phyloP scores from a whole-genome alignment of 1,140 invertebrate genomes.

The Cyclargus thomasi region DNA sequence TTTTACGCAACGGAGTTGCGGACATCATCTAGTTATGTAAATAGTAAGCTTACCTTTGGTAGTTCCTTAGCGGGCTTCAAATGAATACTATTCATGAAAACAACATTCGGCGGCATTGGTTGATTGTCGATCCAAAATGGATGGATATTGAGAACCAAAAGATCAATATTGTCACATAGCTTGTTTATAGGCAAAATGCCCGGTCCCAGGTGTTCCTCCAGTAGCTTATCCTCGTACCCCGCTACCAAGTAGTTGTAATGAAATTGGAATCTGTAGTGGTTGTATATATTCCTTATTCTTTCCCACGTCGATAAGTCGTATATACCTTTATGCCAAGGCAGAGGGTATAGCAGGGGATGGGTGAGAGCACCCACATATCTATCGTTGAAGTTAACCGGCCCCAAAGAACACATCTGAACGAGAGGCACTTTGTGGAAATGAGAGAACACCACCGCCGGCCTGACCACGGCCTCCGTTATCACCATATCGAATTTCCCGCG shows the following conservation, averaged over 20 bases:
- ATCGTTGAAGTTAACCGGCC: slow-evolving; percentile 15
- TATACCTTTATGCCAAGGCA: slow-evolving; percentile 20
- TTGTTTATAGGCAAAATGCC: slow-evolving; percentile 43
- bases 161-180: slow-evolving; percentile 56
- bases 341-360: slow-evolving; percentile 29
- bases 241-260: not conserved
- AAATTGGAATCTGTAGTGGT: slow-evolving; percentile 22
- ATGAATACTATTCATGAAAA: slow-evolving; percentile 70
- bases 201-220: slow-evolving; percentile 26
- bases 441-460: slow-evolving; percentile 24
- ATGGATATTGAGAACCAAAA: slow-evolving; percentile 74
- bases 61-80: slow-evolving; percentile 44
- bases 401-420: slow-evolving; percentile 48
- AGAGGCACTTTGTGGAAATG: slow-evolving; percentile 43
- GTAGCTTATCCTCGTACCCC: slow-evolving; percentile 24
- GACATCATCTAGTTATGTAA: not conserved
- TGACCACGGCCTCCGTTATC: slow-evolving; percentile 38
- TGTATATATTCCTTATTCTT: slow-evolving; percentile 27
- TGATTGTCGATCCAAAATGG: slow-evolving; percentile 56
- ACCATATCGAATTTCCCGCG: slow-evolving; percentile 43
- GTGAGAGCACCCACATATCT: slow-evolving; percentile 24
- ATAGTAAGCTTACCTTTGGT: slow-evolving; percentile 30
- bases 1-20: too few relatives aligned
- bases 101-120: slow-evolving; percentile 59
- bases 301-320: slow-evolving; percentile 29